These are phyloP conservation scores for Agrilus planipennis DNA, from an alignment of 1,140 invertebrate genomes.

Conservation along the genomic window DNA sequence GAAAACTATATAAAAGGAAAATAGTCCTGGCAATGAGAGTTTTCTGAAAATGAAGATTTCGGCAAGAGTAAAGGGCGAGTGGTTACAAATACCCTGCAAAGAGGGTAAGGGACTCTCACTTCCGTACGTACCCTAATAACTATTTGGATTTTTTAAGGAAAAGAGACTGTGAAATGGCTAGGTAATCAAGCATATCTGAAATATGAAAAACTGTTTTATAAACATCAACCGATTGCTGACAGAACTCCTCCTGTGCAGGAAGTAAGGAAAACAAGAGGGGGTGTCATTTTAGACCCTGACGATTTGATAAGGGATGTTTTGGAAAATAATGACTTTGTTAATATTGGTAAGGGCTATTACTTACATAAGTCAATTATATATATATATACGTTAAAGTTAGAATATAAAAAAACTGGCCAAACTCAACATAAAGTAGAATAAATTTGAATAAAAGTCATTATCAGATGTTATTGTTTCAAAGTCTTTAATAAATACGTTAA, in stretches of 20 bases:
- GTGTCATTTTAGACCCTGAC: slow-evolving; percentile 47
- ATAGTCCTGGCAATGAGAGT: no score
- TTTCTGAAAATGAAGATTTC: slow-evolving; percentile 46
- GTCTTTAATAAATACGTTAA: no score
- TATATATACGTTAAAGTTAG: no score
- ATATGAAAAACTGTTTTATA: slow-evolving; percentile 35
- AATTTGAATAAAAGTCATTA: no score
- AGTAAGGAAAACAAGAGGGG: slow-evolving; percentile 47
- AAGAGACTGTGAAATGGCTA: slow-evolving; percentile 41
- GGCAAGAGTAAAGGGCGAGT: slow-evolving; percentile 46
- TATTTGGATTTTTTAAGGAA: slow-evolving; percentile 30
- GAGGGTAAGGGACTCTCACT: slow-evolving; percentile 35
- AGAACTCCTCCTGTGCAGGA: slow-evolving; percentile 31
- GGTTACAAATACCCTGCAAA: slow-evolving; percentile 51
- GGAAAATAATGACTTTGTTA: slow-evolving; percentile 54
- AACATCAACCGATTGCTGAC: slow-evolving; percentile 10
- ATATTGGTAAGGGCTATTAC: slow-evolving; percentile 39
- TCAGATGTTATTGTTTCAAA: no score
- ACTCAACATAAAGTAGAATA: no score
- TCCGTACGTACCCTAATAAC: no score
- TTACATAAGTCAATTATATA: no score
- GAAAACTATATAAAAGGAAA: no score
- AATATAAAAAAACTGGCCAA: no score
- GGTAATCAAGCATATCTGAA: slow-evolving; percentile 44
- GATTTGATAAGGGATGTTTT: slow-evolving; percentile 45